Evolutionary conservation across 2,113 vertebrate species (phyloP).

Genomic region (Hyperoodon ampullatus): DNA sequence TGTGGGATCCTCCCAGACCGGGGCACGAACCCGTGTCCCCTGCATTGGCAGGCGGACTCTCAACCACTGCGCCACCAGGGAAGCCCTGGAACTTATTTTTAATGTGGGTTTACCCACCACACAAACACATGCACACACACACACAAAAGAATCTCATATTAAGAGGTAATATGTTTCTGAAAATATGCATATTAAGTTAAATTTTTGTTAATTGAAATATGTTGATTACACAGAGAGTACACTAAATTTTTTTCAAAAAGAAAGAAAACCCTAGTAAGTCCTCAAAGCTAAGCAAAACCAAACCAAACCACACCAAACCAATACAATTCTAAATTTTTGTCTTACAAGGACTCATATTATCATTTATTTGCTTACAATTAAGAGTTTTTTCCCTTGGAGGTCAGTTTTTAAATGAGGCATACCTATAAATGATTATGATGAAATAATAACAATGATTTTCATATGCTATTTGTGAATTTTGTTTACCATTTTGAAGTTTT

Average conservation of each 20-base stretch:
- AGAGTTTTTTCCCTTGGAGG: not conserved
- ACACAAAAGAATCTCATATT: not conserved
- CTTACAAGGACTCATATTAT: not conserved
- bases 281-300: slow-evolving; percentile 7
- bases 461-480: not conserved
- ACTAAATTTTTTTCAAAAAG: not conserved
- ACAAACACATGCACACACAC: not conserved
- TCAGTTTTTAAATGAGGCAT: not conserved
- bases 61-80: too few relatives aligned
- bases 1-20: too few relatives aligned
- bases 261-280: not conserved
- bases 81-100: slow-evolving; percentile 33
- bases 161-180: not conserved
- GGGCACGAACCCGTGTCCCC: too few relatives aligned
- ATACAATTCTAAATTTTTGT: not conserved
- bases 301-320: not conserved
- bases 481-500: not conserved
- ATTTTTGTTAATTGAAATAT: not conserved
- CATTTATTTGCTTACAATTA: slow-evolving; percentile 33
- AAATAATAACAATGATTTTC: slow-evolving; percentile 12
- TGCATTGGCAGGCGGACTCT: too few relatives aligned
- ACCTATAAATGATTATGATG: not conserved
- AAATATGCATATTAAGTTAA: not conserved
- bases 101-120: not conserved
- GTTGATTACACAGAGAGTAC: not conserved